Percentiles rank a stretch among this genome's conserved stretches.
Evolutionary conservation across 2,797 vertebrate species (phyloP).

Genomic region (Caiman crocodilus): DNA sequence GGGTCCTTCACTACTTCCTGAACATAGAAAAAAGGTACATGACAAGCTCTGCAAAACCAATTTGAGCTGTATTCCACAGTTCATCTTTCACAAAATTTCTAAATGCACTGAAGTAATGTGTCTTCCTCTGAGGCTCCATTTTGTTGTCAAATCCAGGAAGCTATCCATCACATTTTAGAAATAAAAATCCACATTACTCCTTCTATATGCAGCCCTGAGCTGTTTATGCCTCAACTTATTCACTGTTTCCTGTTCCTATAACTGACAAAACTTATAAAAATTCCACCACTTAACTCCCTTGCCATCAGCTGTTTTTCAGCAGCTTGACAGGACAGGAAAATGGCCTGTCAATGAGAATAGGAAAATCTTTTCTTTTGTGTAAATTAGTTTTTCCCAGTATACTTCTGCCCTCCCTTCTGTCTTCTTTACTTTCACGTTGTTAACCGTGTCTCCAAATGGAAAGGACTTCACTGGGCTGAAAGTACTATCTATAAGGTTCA

Average conservation of each 20-base stretch:
- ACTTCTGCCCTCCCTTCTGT: background rate
- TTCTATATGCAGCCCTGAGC: background rate
- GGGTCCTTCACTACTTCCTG: background rate
- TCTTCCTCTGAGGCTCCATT: slow-evolving; percentile 12
- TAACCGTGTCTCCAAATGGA: background rate
- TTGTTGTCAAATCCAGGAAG: background rate
- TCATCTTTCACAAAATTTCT: background rate
- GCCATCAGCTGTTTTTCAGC: background rate
- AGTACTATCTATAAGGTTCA: background rate
- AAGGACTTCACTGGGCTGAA: background rate
- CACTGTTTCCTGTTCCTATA: too few relatives aligned
- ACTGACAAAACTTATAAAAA: background rate
- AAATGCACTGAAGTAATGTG: background rate
- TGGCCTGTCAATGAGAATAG: background rate
- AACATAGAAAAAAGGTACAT: background rate
- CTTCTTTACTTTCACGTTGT: background rate
- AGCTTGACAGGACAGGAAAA: background rate
- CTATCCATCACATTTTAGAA: background rate
- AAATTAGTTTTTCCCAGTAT: background rate
- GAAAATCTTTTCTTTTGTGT: background rate
- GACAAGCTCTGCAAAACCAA: background rate
- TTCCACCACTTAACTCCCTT: background rate
- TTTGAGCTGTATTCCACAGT: background rate
- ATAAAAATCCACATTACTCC: background rate
- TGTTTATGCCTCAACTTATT: too few relatives aligned